phyloP scores from a whole-genome alignment of 2,888 invertebrate genomes.

The Abrostola tripartita region DNA sequence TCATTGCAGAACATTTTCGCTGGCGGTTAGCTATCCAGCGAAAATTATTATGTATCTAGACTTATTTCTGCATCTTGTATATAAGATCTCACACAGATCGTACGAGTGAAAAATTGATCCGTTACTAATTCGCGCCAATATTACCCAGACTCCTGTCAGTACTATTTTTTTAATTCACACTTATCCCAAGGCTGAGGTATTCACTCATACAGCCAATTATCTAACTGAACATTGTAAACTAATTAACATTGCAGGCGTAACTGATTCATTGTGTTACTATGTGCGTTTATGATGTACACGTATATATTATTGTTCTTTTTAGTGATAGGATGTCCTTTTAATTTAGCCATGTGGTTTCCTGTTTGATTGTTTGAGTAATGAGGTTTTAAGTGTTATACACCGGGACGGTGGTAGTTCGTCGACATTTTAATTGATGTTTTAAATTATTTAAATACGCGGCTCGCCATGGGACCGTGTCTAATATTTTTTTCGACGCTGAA shows the following conservation, averaged over 20 bases:
- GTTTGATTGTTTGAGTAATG: conserved; percentile 63
- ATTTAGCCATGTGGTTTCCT: conserved; percentile 69
- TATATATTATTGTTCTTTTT: conserved; percentile 61
- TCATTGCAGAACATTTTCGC: no score
- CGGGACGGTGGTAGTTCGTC: conserved; percentile 39
- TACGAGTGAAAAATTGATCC: background rate
- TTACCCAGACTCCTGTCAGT: conserved; percentile 13
- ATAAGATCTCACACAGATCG: conserved; percentile 7
- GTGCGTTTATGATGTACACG: conserved; percentile 44
- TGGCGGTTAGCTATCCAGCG: no score
- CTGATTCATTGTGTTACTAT: conserved; percentile 55
- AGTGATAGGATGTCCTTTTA: conserved; percentile 75
- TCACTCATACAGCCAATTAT: conserved; percentile 52
- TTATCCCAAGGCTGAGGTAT: conserved; percentile 44
- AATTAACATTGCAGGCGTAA: conserved; percentile 54
- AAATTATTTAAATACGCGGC: conserved; percentile 14
- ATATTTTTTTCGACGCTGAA: no score
- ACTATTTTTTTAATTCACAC: conserved; percentile 31
- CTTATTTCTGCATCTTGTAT: background rate
- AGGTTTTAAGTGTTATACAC: conserved; percentile 48
- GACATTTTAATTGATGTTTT: conserved; percentile 44
- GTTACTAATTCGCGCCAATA: conserved; percentile 29
- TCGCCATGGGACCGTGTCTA: background rate
- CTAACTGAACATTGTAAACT: conserved; percentile 47
- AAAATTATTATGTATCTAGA: background rate